Base-by-base conservation (phyloP, 2,797 vertebrate genomes). In the Melanogrammus aeglefinus region DNA sequence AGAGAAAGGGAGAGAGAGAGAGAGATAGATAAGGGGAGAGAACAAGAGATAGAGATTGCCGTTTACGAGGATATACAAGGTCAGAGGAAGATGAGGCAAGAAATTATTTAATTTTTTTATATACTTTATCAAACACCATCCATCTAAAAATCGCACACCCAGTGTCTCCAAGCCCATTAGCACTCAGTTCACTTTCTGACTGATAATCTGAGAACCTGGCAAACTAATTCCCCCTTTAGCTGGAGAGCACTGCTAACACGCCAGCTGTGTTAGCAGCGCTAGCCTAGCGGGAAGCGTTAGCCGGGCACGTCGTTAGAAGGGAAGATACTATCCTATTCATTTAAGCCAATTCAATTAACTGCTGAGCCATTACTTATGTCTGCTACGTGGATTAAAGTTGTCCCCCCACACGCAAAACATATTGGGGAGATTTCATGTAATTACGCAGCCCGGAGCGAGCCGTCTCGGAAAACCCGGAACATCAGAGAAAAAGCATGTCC, bases 41-140 rank as follows among this genome's bases (percentile, higher is more conserved):
- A 85, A 72, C 38, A 78, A 84, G 73, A 78, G 78, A 35, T 69
- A 80, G 44, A 75, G 83, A 31, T 8, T 38, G 47, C 31, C 2
- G 31, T 31, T 31, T 31, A 31, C 31, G 2, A 31, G 31, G 31
- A 33, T 33, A 33, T 33, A 33, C 31, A 33, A 33, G 29, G 36
- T 38, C 6, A 38, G 36, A 38, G 36, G 6, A 8, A 38, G 36
- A 38, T 38, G 36, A 38, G 4, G 36, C 7, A 1, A 39, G 38
- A 8, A 10, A 39, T 39, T 39, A 8, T 38, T 39, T 10, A 10
- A 8, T 39, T 1, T 39, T 39, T 39, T 39, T 9, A 9, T 39
- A 39, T 10, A 39, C 38, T 39, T 39, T 39, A 16, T 57, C 16
- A 57, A 57, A 57, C 51, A 57, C 51, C 16, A 6, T 21, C n/a